Percentiles rank a stretch among this genome's conserved stretches.
These are phyloP conservation scores for Campaea margaritaria DNA, from an alignment of 2,888 invertebrate species.

Conservation along the genomic window DNA sequence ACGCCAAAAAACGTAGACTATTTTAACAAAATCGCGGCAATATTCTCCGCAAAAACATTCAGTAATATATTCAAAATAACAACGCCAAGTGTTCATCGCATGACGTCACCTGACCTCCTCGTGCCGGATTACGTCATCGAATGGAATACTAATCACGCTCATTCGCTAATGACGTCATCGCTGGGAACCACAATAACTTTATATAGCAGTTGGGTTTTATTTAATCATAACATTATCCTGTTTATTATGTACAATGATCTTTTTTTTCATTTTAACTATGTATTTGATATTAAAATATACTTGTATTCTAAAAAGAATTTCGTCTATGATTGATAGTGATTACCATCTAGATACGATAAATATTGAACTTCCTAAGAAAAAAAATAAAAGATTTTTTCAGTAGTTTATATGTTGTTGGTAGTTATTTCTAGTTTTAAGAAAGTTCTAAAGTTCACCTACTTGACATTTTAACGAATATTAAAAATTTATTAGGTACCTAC, in stretches of 20 bases:
- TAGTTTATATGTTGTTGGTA: no score
- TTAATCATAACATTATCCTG: constrained; percentile 2
- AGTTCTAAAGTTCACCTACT: no score
- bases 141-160: constrained; percentile 61
- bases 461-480: no score
- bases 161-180: constrained; percentile 56
- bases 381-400: no score
- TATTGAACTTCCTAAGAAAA: no score
- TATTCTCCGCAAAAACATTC: constrained; percentile 1
- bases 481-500: no score
- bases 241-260: neutral
- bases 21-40: neutral
- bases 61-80: constrained; percentile 24
- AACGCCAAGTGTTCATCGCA: constrained; percentile 38
- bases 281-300: neutral
- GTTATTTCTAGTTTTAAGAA: no score
- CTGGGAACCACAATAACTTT: constrained; percentile 15
- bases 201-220: constrained; percentile 7
- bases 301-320: neutral
- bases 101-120: constrained; percentile 72
- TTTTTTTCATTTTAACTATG: neutral
- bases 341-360: no score
- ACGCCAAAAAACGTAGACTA: neutral
- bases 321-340: no score
- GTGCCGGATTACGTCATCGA: constrained; percentile 73